These are phyloP conservation scores for Axis porcinus DNA, from an alignment of 2,113 vertebrate genomes.

Conservation along the genomic window DNA sequence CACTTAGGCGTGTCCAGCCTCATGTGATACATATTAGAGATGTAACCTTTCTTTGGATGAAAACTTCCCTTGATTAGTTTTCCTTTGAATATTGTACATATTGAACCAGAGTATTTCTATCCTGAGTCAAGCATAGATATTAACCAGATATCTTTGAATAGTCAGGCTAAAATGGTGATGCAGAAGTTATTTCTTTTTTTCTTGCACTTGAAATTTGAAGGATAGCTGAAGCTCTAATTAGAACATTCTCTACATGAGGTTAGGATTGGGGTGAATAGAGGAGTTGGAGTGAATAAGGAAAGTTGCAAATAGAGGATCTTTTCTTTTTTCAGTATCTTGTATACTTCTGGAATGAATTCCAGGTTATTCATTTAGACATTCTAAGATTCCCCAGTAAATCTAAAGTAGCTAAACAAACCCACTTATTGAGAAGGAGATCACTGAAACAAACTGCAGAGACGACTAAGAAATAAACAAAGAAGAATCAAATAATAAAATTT, in stretches of 20 bases:
- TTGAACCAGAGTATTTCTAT: neutral
- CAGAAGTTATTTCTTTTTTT: neutral
- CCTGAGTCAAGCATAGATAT: neutral
- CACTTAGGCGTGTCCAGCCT: neutral
- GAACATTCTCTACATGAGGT: neutral
- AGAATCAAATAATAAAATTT: neutral
- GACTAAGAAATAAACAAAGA: neutral
- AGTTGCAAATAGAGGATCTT: too few relatives aligned
- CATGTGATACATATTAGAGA: slow-evolving; percentile 53
- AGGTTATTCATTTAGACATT: neutral
- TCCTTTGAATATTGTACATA: neutral
- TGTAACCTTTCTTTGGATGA: slow-evolving; percentile 6
- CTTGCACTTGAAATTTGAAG: neutral
- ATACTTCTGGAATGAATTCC: neutral
- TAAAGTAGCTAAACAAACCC: neutral
- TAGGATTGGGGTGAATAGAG: neutral
- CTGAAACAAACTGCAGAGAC: neutral
- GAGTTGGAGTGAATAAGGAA: neutral
- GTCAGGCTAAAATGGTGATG: neutral
- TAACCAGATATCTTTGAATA: neutral
- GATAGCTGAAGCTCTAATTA: neutral
- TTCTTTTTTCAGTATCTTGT: neutral
- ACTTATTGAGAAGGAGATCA: neutral
- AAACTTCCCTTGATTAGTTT: slow-evolving; percentile 41
- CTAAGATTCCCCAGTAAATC: neutral